phyloP scores from a whole-genome alignment of 2,888 invertebrate species.

The Agapostemon virescens region DNA sequence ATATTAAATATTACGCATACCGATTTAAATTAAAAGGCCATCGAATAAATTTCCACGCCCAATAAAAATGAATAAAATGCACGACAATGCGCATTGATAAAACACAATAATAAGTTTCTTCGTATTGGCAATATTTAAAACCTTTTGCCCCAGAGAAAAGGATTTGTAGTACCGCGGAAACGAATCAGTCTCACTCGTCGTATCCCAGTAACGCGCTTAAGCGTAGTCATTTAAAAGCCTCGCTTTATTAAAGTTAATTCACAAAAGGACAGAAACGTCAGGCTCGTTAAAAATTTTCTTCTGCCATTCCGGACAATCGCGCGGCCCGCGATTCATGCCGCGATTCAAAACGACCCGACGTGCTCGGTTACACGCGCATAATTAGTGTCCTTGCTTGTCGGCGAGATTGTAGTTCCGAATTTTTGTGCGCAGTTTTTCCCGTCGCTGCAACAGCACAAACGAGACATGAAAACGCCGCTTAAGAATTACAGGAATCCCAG shows the following conservation, averaged over 20 bases:
- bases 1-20: no score
- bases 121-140: background rate
- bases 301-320: slow-evolving; percentile 13
- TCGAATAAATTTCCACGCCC: no score
- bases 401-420: slow-evolving; percentile 17
- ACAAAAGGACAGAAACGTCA: slow-evolving; percentile 18
- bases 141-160: background rate
- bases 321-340: background rate
- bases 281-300: slow-evolving; percentile 48
- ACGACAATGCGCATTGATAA: background rate
- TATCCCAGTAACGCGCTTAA: background rate
- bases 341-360: slow-evolving; percentile 43
- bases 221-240: slow-evolving; percentile 4
- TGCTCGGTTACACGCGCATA: background rate
- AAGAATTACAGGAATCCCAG: background rate
- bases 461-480: background rate
- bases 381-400: background rate
- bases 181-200: background rate
- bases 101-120: background rate
- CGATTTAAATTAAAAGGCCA: no score
- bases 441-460: background rate
- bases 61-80: background rate
- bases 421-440: background rate
- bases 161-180: background rate
- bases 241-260: slow-evolving; percentile 33